Evolutionary conservation across 1,140 invertebrate species (phyloP), one percentile per base, ranked within the genome.

Genomic region (Caenorhabditis inopinata): DNA sequence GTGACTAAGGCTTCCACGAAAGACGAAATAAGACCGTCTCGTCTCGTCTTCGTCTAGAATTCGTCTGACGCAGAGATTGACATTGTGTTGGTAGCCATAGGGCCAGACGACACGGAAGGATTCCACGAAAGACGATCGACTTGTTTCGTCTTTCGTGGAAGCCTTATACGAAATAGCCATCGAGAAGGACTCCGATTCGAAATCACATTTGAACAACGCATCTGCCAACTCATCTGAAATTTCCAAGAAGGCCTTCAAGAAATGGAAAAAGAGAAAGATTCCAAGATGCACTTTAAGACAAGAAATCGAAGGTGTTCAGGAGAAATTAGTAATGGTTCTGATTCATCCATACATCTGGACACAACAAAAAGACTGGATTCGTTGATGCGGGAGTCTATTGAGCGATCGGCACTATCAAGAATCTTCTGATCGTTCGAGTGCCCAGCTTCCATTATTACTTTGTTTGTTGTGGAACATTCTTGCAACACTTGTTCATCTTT

Each of bases 1-100:
- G 83, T 84, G 5, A 82, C 83, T n/a, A n/a, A n/a, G 0, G 82
- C 84, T 47, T 83, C 83, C 18, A 83, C 84, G 12, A 84, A 84
- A 32, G 83, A 84, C 42, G 78, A 84, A 16, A 46, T 83, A 81
- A 83, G 77, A 45, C 79, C 84, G 0, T 23, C 35, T 45, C 58
- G 79, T 6, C 80, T 81, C 77, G 42, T 46, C 18, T 78, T 51
- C 53, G 27, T 76, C 42, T 84, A 83, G 46, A 83, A 83, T 0
- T 45, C 51, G 42, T 58, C 45, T 21, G 35, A 46, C 32, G 76
- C 27, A 27, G 75, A 27, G 25, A n/a, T n/a, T n/a, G n/a, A n/a
- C n/a, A n/a, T n/a, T n/a, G n/a, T n/a, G n/a, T n/a, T n/a, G n/a
- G n/a, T n/a, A n/a, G n/a, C n/a, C n/a, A n/a, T n/a, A n/a, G n/a